These are phyloP conservation scores for Falco berigora DNA, from an alignment of 2,797 vertebrate genomes.

Conservation along the genomic window DNA sequence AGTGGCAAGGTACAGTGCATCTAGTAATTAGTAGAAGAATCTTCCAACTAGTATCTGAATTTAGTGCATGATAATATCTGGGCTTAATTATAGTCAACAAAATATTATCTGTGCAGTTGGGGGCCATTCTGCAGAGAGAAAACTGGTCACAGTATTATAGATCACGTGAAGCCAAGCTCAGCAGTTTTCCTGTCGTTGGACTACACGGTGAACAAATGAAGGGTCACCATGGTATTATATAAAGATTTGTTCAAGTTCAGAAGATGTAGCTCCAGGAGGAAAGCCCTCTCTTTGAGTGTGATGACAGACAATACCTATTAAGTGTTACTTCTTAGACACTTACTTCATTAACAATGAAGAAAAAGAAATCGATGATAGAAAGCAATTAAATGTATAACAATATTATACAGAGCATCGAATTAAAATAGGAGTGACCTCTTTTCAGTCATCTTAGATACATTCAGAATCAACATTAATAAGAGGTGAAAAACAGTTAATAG, in stretches of 20 bases:
- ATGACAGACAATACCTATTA: constrained; percentile 4
- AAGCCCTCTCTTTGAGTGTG: not conserved
- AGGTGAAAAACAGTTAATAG: not conserved
- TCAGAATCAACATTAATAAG: not conserved
- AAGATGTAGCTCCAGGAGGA: not conserved
- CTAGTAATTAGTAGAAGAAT: not conserved
- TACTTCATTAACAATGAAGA: not conserved
- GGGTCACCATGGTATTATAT: not conserved
- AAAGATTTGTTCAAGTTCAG: not conserved
- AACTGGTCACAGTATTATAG: not conserved
- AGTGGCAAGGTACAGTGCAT: not conserved
- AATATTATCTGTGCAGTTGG: not conserved
- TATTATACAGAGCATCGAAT: not conserved
- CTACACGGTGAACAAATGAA: not conserved
- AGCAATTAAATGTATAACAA: not conserved
- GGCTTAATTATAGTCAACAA: not conserved
- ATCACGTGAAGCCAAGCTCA: not conserved
- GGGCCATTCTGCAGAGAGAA: not conserved
- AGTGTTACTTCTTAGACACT: not conserved
- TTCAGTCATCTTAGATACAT: not conserved
- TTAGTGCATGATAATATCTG: not conserved
- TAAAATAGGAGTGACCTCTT: not conserved
- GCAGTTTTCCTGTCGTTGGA: not conserved
- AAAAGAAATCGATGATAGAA: not conserved
- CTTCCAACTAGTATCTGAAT: not conserved